Evolutionary conservation across 2,797 vertebrate genomes (phyloP), one percentile per base, ranked within the genome.

Genomic region (Fringilla coelebs): DNA sequence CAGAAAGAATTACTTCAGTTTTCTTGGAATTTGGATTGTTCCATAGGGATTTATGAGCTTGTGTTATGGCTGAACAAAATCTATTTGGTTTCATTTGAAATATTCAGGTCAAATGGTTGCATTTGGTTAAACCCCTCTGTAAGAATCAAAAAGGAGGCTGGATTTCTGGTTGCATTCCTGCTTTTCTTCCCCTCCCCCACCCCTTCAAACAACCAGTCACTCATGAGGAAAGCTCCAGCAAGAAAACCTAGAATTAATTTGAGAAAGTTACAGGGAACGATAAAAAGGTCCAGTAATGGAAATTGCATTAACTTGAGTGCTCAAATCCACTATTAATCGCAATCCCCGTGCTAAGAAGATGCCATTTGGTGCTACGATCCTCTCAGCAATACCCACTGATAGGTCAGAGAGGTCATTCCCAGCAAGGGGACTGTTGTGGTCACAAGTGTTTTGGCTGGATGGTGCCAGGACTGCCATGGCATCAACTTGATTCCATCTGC

Each of bases 171-270:
- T 71, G 48, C 21, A 24, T 77, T 80, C 62, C 81, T 95, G 75
- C 41, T 24, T 88, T 93, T 63, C 70, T 65, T 54, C 25, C 54
- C 54, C 58, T 84, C 60, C 62, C 38, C 43, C 26, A 54, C 13
- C 25, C 36, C 41, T 70, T 92, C 31, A 46, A 52, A 85, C 52
- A 89, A 65, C 7, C 45, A 66, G 52, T 78, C 55, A 2, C 48
- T 77, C 73, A 68, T 6, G 31, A 92, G 81, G 51, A 92, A 79
- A 77, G 54, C 72, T 43, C 0, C 0, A 72, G 68, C 54, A 80
- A 85, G 89, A 34, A 91, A 89, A 85, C 66, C 66, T 62, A 83
- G 79, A 78, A 81, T 94, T 95, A 89, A 93, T 91, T 41, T 86
- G 82, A 84, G 89, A 93, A 92, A 91, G 70, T 94, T 92, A 62